phyloP scores from a whole-genome alignment of 2,888 invertebrate genomes.

The Mesochorus sp. region DNA sequence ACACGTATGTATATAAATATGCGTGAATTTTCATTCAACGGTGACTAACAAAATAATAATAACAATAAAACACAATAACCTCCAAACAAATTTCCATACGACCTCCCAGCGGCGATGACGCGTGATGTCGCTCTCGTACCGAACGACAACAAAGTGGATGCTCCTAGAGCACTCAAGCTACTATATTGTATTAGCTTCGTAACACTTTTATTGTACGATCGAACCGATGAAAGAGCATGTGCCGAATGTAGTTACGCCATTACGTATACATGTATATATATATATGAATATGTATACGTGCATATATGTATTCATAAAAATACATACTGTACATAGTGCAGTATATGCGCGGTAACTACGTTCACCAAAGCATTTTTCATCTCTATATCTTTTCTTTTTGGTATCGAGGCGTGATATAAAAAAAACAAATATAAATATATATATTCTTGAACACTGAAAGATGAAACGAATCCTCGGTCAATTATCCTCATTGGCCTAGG shows the following conservation, averaged over 20 bases:
- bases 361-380: constrained; percentile 51
- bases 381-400: constrained; percentile 50
- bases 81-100: constrained; percentile 20
- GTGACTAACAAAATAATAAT: neutral
- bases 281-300: constrained; percentile 12
- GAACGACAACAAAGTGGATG: constrained; percentile 11
- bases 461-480: constrained; percentile 15
- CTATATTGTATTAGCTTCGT: constrained; percentile 26
- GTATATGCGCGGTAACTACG: constrained; percentile 11
- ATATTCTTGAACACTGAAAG: neutral
- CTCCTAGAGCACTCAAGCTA: constrained; percentile 23
- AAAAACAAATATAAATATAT: constrained; percentile 1
- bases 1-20: constrained; percentile 20
- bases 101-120: constrained; percentile 49
- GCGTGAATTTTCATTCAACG: constrained; percentile 17
- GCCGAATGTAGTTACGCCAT: constrained; percentile 45
- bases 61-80: too few species aligned
- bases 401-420: constrained; percentile 45
- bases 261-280: constrained; percentile 29
- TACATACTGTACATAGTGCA: constrained; percentile 5
- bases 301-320: constrained; percentile 21
- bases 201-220: constrained; percentile 30
- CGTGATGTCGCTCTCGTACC: constrained; percentile 50
- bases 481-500: constrained; percentile 37
- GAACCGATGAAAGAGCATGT: constrained; percentile 42